Conservation (phyloP, 2,888 invertebrate genomes). For the Coleophora flavipennella region DNA sequence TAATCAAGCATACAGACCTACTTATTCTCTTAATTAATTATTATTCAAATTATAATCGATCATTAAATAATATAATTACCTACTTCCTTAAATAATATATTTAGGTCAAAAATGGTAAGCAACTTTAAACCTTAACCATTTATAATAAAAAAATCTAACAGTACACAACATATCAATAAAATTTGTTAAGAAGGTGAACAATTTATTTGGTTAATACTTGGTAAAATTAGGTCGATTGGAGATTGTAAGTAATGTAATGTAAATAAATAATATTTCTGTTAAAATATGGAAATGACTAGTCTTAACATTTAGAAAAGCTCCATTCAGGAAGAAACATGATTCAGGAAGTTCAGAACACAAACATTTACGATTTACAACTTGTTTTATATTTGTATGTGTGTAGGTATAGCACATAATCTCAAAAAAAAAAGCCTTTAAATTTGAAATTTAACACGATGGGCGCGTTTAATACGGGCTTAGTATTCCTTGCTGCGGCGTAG, state of each 20-base stretch:
- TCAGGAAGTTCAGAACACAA: no score
- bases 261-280: conserved; percentile 18
- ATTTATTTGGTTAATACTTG: conserved; percentile 64
- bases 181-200: conserved; percentile 66
- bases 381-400: no score
- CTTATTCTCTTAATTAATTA: conserved; percentile 13
- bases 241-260: conserved; percentile 14
- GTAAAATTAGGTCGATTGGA: conserved; percentile 34
- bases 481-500: no score
- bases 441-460: no score
- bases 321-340: no score
- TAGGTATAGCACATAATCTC: no score
- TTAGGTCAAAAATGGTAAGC: conserved; percentile 38
- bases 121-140: conserved; percentile 44
- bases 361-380: no score
- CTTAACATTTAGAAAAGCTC: conserved; percentile 17
- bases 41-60: conserved; percentile 23
- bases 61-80: conserved; percentile 29
- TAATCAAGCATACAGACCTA: conserved; percentile 20
- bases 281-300: conserved; percentile 27
- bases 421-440: no score
- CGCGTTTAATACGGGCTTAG: no score
- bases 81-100: conserved; percentile 34
- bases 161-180: conserved; percentile 64
- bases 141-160: conserved; percentile 47